These are phyloP conservation scores for Oostethus manadensis DNA, from an alignment of 2,113 vertebrate genomes.

Conservation along the genomic window DNA sequence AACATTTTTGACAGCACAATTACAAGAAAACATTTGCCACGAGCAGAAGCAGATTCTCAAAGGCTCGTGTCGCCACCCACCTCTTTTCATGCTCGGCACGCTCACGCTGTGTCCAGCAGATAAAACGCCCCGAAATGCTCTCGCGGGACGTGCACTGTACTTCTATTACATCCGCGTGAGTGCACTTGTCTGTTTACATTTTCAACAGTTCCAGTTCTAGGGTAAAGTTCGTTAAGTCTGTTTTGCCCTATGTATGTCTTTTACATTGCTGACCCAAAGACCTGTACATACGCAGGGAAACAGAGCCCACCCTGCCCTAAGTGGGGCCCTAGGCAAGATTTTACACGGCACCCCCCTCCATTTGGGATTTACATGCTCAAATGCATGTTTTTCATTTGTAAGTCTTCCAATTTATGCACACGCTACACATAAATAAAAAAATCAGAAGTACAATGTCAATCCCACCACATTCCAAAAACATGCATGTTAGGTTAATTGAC, in stretches of 20 bases:
- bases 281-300: no score
- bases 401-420: no score
- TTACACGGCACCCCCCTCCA: no score
- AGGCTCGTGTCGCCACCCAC: conserved; percentile 5
- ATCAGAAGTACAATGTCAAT: no score
- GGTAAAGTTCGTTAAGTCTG: conserved; percentile 11
- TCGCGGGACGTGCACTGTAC: conserved; percentile 12
- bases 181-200: conserved; percentile 14
- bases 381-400: no score
- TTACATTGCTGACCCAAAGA: no score
- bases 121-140: not conserved
- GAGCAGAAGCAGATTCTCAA: conserved; percentile 28
- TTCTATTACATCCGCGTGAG: conserved; percentile 25
- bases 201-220: conserved; percentile 18
- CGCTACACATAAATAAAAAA: no score
- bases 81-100: conserved; percentile 11
- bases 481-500: no score
- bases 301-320: no score
- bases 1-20: conserved; percentile 52
- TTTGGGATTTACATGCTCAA: no score
- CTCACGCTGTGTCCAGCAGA: conserved; percentile 9
- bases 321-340: no score
- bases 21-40: conserved; percentile 33
- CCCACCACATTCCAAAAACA: no score
- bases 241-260: not conserved